Base-by-base conservation (phyloP, 2,888 invertebrate species). In the Ornithoptera alexandrae region DNA sequence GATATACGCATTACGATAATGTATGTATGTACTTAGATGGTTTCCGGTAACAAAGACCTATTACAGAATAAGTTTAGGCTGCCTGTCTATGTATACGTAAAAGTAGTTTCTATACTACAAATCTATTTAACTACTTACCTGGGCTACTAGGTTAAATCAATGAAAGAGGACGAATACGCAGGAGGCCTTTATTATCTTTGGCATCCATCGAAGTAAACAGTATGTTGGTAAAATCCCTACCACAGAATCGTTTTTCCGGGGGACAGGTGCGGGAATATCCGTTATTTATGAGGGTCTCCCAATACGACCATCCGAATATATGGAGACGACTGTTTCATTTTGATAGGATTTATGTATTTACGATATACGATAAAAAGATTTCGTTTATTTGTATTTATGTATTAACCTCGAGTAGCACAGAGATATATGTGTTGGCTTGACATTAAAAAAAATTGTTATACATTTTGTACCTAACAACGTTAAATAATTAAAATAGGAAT, bases 201-300 rank as follows among this genome's bases (percentile, higher is more conserved):
- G 66, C 66, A 70, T 71, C 24, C 60, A 64, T 71, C 71, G 69
- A 72, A 73, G 75, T 75, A 76, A 74, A 74, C 75, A 77, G 74
- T 77, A 78, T 76, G 73, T 74, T 72, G 73, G 77, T 73, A 78
- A 79, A 79, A 79, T 80, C 78, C 77, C 76, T 77, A 77, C 76
- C 76, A 78, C 78, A 77, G 72, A 74, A 73, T 78, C 70, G 67
- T 63, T 79, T 78, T 78, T 78, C 75, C 74, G 30, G 57, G 56
- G 76, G 79, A 83, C 82, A 85, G 86, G 85, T 86, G 86, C 83
- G 78, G 84, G 74, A 78, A 77, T 78, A 77, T 79, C 73, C 76
- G 75, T 82, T 81, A 87, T 87, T 86, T 86, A 86, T 82, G 84
- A 79, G 78, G 80, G 81, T 79, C 81, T 81, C 78, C 75, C 80